A percentile compares a stretch with the other conserved stretches of the same genome.
Conservation (phyloP, 2,797 vertebrate species). For the Morelia viridis region DNA sequence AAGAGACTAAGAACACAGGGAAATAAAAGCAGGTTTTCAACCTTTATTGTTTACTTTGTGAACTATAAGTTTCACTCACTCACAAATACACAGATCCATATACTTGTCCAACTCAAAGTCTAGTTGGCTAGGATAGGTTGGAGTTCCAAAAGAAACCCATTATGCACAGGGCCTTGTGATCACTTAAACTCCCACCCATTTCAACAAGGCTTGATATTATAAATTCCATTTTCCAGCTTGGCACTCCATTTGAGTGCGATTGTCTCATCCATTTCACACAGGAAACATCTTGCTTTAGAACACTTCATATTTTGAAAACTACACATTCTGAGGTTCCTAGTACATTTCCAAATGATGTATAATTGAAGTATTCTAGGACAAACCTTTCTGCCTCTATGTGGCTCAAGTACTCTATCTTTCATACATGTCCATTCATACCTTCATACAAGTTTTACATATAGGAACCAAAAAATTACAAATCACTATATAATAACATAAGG, state of each 20-base stretch:
- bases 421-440: background rate
- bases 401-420: no score
- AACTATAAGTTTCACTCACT: background rate
- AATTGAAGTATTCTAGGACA: background rate
- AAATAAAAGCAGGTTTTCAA: background rate
- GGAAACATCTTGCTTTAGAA: background rate
- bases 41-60: background rate
- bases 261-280: background rate
- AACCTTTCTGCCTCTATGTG: background rate
- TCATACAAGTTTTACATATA: background rate
- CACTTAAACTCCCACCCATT: background rate
- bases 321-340: background rate
- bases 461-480: background rate
- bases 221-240: background rate
- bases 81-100: background rate
- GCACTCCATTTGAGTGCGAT: background rate
- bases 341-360: background rate
- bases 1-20: background rate
- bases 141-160: background rate
- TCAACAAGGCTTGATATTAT: background rate
- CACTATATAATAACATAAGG: background rate
- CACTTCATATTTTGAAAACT: background rate
- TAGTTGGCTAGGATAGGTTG: background rate
- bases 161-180: background rate
- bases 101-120: background rate